Evolutionary conservation across 2,797 vertebrate genomes (phyloP), one percentile per base, ranked within the genome.

Genomic region (Acipenser transmontanus): DNA sequence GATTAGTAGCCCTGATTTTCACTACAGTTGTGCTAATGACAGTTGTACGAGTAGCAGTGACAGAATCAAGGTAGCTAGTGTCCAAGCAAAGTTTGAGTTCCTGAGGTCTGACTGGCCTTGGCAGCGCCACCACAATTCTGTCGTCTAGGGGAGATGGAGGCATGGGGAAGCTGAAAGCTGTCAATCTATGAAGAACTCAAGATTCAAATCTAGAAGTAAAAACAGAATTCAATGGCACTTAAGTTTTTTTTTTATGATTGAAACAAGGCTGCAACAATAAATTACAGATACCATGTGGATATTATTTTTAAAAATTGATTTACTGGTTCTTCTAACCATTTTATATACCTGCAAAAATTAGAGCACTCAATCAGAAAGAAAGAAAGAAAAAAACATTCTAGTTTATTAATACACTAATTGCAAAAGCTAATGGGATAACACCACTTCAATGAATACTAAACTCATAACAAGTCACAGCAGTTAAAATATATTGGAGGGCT

Each of bases 131-230:
- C 87, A 97, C 94, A 92, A 99, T 94, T 93, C 95, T 96, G 94
- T 96, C 93, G 92, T 99, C 96, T 79, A 99, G 92, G 83, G 97
- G 96, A 93, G 96, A 94, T 64, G 97, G 97, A 98, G 97, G 97
- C 97, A 99, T 99, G 94, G 93, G 93, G 94, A 97, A 88, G 92
- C 94, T 87, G 94, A 93, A 82, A 80, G 87, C 87, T 89, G 88
- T 87, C 85, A 78, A 91, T 78, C 86, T 90, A 90, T 68, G 84
- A 91, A 93, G 93, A 97, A 98, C 85, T 91, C 90, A 87, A 89
- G 87, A 89, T 87, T 79, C 77, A 72, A 75, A 84, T 89, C 95
- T 97, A 88, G 57, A 83, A 84, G 61, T 56, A 49, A 74, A 54
- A 64, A 65, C 10, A 65, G 13, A 57, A 20, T 11, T 10, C 47